These are phyloP conservation scores for Ypsolopha scabrella DNA, from an alignment of 2,888 invertebrate species.

Conservation along the genomic window DNA sequence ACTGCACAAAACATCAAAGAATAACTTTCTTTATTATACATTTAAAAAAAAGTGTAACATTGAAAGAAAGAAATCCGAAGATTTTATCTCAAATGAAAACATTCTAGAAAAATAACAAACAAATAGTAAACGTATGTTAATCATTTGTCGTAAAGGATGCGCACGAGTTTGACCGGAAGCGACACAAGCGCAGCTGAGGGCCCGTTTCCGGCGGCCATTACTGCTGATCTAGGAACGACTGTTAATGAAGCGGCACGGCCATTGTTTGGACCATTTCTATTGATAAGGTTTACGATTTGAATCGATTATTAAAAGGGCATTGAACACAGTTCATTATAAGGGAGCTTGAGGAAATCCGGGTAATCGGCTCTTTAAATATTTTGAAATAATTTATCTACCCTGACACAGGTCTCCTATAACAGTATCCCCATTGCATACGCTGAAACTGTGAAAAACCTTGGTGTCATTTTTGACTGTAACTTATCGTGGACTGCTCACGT, in stretches of 20 bases:
- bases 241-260: constrained; percentile 48
- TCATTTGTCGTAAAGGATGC: constrained; percentile 1
- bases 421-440: no score
- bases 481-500: no score
- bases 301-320: background rate
- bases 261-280: constrained; percentile 47
- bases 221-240: constrained; percentile 28
- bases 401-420: no score
- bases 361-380: no score
- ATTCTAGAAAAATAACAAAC: background rate
- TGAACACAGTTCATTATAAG: no score
- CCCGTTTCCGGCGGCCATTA: constrained; percentile 46
- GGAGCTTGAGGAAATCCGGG: no score
- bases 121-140: background rate
- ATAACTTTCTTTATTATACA: background rate
- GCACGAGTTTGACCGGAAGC: constrained; percentile 53
- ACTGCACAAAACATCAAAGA: background rate
- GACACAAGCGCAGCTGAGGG: constrained; percentile 40
- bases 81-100: background rate
- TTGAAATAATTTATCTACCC: no score
- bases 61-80: background rate
- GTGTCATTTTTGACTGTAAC: no score
- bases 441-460: no score
- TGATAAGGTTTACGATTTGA: constrained; percentile 15
- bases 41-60: background rate